A percentile compares a stretch with the other conserved stretches of the same genome.
phyloP scores from a whole-genome alignment of 2,888 invertebrate genomes.

The Junonia oenone region DNA sequence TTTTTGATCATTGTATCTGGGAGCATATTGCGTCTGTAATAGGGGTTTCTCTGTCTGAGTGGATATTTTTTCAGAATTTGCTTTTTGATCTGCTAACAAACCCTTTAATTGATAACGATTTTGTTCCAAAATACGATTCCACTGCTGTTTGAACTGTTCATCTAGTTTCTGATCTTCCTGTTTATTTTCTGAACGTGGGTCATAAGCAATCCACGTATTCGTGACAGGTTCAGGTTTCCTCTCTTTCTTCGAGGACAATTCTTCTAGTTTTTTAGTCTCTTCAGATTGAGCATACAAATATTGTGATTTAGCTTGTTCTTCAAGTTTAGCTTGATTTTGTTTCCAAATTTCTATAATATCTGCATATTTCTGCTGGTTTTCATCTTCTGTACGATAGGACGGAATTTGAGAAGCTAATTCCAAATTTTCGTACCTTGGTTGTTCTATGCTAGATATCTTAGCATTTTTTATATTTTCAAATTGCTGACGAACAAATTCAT shows the following conservation, averaged over 20 bases:
- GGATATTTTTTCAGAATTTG: conserved; percentile 2
- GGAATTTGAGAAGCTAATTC: conserved; percentile 3
- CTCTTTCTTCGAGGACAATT: conserved; percentile 17
- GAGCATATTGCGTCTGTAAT: conserved; percentile 41
- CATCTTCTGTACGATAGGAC: background rate
- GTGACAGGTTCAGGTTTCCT: conserved; percentile 9
- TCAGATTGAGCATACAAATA: conserved; percentile 5
- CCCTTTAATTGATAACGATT: conserved; percentile 29
- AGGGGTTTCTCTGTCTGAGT: conserved; percentile 22
- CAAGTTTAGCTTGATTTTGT: conserved; percentile 1
- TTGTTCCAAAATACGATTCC: conserved; percentile 28
- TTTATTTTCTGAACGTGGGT: conserved; percentile 24
- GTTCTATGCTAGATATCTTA: background rate
- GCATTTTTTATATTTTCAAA: conserved; percentile 15
- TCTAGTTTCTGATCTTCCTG: conserved; percentile 19
- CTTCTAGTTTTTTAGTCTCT: conserved; percentile 15
- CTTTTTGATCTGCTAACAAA: conserved; percentile 14
- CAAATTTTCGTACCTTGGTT: background rate
- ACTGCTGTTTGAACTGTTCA: conserved; percentile 27
- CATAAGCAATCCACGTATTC: conserved; percentile 33
- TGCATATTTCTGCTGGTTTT: background rate
- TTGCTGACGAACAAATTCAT: conserved; percentile 10
- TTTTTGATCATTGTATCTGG: conserved; percentile 47
- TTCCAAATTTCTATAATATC: background rate
- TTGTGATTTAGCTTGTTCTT: conserved; percentile 1